Conservation (phyloP, 2,797 vertebrate species). For the Leucoraja ocellata region DNA sequence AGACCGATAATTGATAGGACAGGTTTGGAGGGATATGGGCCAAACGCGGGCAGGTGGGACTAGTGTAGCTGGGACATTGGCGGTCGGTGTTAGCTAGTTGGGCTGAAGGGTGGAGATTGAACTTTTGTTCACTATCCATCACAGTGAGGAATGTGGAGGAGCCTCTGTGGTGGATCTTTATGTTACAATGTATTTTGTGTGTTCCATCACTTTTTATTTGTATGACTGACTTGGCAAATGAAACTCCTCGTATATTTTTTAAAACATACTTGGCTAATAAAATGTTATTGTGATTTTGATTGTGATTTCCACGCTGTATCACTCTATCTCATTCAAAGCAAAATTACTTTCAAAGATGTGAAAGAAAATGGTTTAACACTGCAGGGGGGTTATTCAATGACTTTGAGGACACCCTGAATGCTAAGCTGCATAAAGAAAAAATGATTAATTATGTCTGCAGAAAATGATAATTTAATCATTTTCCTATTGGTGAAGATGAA, state of each 20-base stretch:
- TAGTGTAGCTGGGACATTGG: not conserved
- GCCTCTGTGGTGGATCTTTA: too few species aligned
- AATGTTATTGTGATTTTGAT: too few species aligned
- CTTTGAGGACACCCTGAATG: not conserved
- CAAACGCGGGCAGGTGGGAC: too few species aligned
- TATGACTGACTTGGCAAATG: too few species aligned
- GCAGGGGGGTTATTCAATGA: not conserved
- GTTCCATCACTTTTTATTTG: too few species aligned
- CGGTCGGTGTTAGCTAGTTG: not conserved
- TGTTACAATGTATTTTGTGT: too few species aligned
- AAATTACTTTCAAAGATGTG: not conserved
- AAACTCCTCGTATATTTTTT: too few species aligned
- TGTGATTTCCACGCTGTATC: not conserved
- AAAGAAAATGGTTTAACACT: not conserved
- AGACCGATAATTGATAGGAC: too few species aligned
- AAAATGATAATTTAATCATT: conserved; percentile 38
- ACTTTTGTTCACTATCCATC: too few species aligned
- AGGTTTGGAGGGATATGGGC: not conserved
- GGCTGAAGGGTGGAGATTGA: too few species aligned
- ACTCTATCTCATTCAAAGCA: not conserved
- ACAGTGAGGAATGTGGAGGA: too few species aligned
- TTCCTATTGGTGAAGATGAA: conserved; percentile 29
- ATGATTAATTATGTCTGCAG: conserved; percentile 32
- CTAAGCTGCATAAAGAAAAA: not conserved
- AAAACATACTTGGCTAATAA: too few species aligned